Conservation (phyloP, 2,113 vertebrate genomes). For the Sminthopsis crassicaudata region DNA sequence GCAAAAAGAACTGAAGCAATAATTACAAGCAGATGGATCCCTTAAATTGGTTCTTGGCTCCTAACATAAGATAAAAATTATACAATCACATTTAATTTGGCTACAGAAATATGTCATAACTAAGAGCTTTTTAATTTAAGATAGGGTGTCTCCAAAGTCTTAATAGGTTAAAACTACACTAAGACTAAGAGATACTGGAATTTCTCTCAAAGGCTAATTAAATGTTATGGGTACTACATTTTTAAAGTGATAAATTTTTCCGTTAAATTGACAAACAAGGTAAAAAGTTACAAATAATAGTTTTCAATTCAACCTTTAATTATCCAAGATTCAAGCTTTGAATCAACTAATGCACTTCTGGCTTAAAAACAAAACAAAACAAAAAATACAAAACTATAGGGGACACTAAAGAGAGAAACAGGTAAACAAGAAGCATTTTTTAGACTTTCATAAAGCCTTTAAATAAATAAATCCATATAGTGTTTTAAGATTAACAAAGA, state of each 20-base stretch:
- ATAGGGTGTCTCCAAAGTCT: neutral
- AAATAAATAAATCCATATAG: neutral
- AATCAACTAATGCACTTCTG: conserved; percentile 10
- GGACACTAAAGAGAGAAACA: conserved; percentile 1
- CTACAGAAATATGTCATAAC: conserved; percentile 25
- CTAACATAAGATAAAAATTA: conserved; percentile 44
- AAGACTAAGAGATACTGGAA: neutral
- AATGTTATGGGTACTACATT: neutral
- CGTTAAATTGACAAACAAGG: conserved; percentile 15
- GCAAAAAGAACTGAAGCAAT: conserved; percentile 41
- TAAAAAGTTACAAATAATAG: conserved; percentile 50
- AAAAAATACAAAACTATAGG: neutral
- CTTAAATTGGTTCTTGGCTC: conserved; percentile 33
- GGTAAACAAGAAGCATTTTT: conserved; percentile 16
- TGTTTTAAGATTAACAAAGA: neutral
- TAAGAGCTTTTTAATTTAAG: neutral
- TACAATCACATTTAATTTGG: conserved; percentile 22
- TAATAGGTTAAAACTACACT: neutral
- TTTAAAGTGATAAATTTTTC: neutral
- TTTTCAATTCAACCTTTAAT: conserved; percentile 32
- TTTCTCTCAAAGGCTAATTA: neutral
- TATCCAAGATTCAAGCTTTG: conserved; percentile 26
- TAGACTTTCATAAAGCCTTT: conserved; percentile 40
- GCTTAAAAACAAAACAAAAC: neutral
- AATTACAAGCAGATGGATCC: conserved; percentile 32